Evolutionary conservation across 2,797 vertebrate genomes (phyloP).

Genomic region (Halcyon leucocephala): DNA sequence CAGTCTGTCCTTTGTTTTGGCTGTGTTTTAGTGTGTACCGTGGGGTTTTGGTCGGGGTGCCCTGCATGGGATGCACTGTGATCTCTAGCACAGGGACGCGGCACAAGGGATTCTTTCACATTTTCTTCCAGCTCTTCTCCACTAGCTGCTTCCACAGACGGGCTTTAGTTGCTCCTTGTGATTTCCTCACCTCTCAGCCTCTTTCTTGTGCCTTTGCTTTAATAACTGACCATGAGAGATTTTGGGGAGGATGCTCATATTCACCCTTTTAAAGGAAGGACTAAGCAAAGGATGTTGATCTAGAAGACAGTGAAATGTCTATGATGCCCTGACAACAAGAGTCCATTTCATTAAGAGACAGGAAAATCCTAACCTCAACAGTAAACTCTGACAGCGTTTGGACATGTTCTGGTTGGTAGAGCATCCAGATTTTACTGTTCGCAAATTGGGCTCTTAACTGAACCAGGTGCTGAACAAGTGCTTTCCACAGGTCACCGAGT

Average conservation of each 20-base stretch:
- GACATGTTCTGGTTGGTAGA: neutral
- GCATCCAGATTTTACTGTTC: conserved; percentile 24
- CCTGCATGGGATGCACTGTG: neutral
- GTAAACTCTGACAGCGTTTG: neutral
- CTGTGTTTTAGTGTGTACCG: neutral
- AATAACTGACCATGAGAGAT: neutral
- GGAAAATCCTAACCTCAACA: neutral
- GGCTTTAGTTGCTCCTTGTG: neutral
- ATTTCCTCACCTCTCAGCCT: neutral
- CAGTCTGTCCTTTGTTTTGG: neutral
- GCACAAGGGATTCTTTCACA: neutral
- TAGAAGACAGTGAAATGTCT: neutral
- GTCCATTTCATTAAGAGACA: neutral
- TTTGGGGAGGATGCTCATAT: neutral
- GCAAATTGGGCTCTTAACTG: neutral
- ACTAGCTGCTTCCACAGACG: neutral
- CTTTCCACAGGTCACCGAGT: conserved; percentile 35
- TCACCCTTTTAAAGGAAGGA: neutral
- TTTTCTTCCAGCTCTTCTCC: neutral
- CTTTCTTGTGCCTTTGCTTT: neutral
- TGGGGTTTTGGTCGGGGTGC: neutral
- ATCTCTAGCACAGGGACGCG: neutral
- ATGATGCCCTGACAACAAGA: neutral
- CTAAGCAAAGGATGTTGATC: neutral
- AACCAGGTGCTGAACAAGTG: conserved; percentile 50